Evolutionary conservation across 2,113 vertebrate species (phyloP).

Genomic region (Rhinoderma darwinii): DNA sequence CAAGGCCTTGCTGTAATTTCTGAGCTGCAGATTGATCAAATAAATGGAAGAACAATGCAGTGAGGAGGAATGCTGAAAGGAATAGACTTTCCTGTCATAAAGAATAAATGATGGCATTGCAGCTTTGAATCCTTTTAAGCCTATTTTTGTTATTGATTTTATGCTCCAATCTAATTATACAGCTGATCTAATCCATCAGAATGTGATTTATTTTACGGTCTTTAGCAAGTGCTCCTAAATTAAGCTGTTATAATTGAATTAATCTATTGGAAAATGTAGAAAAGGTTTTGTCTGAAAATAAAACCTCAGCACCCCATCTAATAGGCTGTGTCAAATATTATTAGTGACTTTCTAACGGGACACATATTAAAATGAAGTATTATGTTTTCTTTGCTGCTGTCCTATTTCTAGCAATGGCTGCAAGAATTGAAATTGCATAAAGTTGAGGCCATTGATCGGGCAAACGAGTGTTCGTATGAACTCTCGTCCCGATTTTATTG

Average conservation of each 20-base stretch:
- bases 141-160: neutral
- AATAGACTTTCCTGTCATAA: neutral
- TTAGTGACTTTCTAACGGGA: neutral
- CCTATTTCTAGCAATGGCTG: too few species aligned
- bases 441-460: too few species aligned
- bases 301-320: neutral
- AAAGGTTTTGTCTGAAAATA: neutral
- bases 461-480: too few species aligned
- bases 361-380: too few species aligned
- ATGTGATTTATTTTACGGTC: neutral
- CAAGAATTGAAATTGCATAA: too few species aligned
- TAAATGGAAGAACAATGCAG: too few species aligned
- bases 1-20: neutral
- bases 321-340: neutral
- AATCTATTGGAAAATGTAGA: neutral
- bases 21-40: too few species aligned
- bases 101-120: neutral
- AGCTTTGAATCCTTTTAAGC: neutral
- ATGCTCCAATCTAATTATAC: neutral
- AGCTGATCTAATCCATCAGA: conserved; percentile 9
- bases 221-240: neutral
- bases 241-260: neutral
- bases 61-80: too few species aligned
- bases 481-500: too few species aligned
- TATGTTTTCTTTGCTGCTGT: too few species aligned